Evolutionary conservation across 2,113 vertebrate genomes (phyloP).

Genomic region (Neotoma lepida): DNA sequence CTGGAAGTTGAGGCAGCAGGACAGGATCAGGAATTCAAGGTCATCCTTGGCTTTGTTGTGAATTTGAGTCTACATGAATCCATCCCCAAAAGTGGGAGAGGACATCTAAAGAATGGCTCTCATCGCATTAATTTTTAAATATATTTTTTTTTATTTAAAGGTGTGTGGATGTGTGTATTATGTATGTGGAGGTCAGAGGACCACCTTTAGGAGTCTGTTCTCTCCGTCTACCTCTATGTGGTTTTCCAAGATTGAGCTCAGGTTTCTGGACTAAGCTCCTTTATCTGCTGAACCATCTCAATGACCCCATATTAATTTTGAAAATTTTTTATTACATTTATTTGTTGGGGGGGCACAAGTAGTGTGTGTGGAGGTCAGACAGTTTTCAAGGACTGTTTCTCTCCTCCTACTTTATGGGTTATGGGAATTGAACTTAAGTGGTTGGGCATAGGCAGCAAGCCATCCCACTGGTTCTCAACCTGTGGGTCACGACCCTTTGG

Average conservation of each 20-base stretch:
- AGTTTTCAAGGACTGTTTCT: neutral
- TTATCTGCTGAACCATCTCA: neutral
- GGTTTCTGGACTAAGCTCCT: neutral
- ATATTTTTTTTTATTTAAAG: neutral
- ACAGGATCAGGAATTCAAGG: neutral
- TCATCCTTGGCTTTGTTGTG: neutral
- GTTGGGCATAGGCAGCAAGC: neutral
- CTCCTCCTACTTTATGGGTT: neutral
- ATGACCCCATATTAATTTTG: neutral
- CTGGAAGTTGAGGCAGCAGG: neutral
- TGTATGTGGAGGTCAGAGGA: neutral
- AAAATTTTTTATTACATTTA: neutral
- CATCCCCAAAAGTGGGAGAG: neutral
- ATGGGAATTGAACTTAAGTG: neutral
- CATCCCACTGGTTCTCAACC: neutral
- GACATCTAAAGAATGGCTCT: neutral
- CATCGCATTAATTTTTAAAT: neutral
- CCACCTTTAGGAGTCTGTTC: neutral
- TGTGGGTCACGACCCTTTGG: too few species aligned
- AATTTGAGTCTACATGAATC: neutral
- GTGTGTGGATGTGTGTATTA: neutral
- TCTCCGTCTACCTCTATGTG: neutral
- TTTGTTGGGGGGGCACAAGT: neutral
- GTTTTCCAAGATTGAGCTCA: neutral
- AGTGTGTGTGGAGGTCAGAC: neutral